Percentiles rank a stretch among this genome's conserved stretches.
These are phyloP conservation scores for Apostichopus japonicus DNA, from an alignment of 35 echinoderm and acorn worm genomes.

Conservation along the genomic window DNA sequence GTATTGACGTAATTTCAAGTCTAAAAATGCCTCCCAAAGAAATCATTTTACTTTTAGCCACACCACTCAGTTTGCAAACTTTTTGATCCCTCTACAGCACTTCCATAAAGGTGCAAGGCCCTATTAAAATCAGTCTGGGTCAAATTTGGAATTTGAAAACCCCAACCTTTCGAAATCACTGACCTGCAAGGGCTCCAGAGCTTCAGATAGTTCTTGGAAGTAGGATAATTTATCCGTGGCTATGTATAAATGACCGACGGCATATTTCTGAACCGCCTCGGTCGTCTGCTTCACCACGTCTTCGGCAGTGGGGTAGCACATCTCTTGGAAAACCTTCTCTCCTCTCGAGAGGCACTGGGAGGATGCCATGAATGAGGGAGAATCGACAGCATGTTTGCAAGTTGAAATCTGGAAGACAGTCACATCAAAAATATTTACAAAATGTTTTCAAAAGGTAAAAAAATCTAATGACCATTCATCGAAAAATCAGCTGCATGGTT, in stretches of 20 bases:
- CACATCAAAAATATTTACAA: no score
- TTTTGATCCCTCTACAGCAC: no score
- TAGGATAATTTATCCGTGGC: constrained; percentile 89
- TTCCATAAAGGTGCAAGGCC: no score
- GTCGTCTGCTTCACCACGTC: constrained; percentile 62
- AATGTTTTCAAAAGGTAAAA: no score
- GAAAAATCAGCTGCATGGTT: no score
- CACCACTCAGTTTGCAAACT: no score
- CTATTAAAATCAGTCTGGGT: no score
- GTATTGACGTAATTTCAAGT: no score
- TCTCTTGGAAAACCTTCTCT: constrained; percentile 43
- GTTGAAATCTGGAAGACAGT: constrained; percentile 52
- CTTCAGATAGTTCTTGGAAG: constrained; percentile 56
- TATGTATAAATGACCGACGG: constrained; percentile 90
- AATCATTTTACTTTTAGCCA: no score
- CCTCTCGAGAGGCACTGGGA: constrained; percentile 72
- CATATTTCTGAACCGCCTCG: constrained; percentile 61
- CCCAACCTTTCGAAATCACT: neutral
- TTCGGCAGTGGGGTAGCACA: constrained; percentile 74
- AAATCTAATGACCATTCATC: no score
- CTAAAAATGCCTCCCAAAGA: no score
- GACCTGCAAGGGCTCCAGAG: constrained; percentile 65
- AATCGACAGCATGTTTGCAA: constrained; percentile 67
- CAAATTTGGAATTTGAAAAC: no score
- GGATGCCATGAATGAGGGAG: constrained; percentile 78